These are phyloP conservation scores for Atopsyche davidsoni DNA, from an alignment of 1,140 invertebrate genomes.

Conservation along the genomic window DNA sequence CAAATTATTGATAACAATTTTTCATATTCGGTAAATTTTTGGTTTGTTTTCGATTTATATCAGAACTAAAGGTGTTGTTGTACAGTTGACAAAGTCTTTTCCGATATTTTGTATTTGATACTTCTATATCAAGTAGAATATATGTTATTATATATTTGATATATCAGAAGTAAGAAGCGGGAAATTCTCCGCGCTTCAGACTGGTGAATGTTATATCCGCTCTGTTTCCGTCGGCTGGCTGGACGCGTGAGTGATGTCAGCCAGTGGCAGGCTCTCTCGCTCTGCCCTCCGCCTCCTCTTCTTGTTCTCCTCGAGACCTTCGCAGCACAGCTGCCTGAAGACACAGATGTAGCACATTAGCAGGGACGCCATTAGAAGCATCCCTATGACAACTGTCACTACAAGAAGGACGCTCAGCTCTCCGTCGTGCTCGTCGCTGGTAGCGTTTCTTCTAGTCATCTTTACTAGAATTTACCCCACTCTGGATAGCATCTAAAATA, in stretches of 20 bases:
- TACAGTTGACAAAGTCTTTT: too few species aligned
- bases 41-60: too few species aligned
- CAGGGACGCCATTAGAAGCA: constrained; percentile 47
- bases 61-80: too few species aligned
- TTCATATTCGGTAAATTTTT: too few species aligned
- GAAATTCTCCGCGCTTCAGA: too few species aligned
- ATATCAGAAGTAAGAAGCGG: too few species aligned
- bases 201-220: constrained; percentile 38
- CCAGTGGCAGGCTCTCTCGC: constrained; percentile 45
- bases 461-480: too few species aligned
- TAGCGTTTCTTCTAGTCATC: constrained; percentile 16
- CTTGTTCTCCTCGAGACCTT: constrained; percentile 38
- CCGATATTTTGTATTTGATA: too few species aligned
- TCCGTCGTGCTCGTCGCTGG: constrained; percentile 39
- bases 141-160: too few species aligned
- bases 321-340: constrained; percentile 47
- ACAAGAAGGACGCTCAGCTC: constrained; percentile 46
- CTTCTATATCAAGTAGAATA: neutral
- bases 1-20: too few species aligned
- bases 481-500: too few species aligned
- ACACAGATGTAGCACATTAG: constrained; percentile 52
- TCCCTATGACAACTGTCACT: constrained; percentile 48
- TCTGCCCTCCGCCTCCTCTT: constrained; percentile 34
- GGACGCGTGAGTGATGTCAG: constrained; percentile 46
- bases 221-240: constrained; percentile 50